A percentile compares a stretch with the other conserved stretches of the same genome.
Conservation (phyloP, 2,113 vertebrate species). For the Xenopus tropicalis region DNA sequence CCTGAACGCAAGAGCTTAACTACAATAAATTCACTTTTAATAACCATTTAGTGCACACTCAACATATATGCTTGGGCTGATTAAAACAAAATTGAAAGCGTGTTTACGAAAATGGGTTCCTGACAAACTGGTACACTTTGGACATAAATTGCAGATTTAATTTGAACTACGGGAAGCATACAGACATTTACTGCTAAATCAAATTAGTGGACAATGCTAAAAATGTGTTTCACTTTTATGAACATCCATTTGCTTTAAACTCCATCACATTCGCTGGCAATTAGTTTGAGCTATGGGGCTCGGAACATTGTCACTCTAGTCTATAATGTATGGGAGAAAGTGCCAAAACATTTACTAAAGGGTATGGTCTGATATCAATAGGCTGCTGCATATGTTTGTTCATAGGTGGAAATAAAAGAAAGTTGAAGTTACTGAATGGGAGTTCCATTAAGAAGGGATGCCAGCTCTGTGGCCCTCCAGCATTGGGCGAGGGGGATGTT, state of each 20-base stretch:
- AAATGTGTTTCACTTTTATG: slow-evolving; percentile 8
- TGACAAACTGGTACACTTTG: background rate
- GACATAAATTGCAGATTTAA: slow-evolving; percentile 38
- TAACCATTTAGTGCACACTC: slow-evolving; percentile 37
- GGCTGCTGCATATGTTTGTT: too few relatives aligned
- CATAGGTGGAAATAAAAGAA: too few relatives aligned
- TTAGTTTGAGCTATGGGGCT: background rate
- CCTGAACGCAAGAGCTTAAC: slow-evolving; percentile 17
- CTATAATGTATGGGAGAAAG: too few relatives aligned
- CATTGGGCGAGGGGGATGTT: too few relatives aligned
- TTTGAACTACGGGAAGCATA: slow-evolving; percentile 9
- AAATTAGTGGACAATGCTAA: slow-evolving; percentile 25
- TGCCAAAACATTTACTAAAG: background rate
- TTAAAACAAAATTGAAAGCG: slow-evolving; percentile 36
- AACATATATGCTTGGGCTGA: slow-evolving; percentile 30
- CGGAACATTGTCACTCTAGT: background rate
- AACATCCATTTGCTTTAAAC: slow-evolving; percentile 3
- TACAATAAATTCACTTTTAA: slow-evolving; percentile 35
- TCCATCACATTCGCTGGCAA: background rate
- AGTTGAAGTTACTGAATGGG: too few relatives aligned
- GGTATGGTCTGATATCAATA: background rate
- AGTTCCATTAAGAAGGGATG: too few relatives aligned
- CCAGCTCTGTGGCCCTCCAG: too few relatives aligned
- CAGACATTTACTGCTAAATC: slow-evolving; percentile 14
- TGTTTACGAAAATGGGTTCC: slow-evolving; percentile 34